Evolutionary conservation across 1,140 invertebrate genomes (phyloP).

Genomic region (Meloidogyne floridensis): DNA sequence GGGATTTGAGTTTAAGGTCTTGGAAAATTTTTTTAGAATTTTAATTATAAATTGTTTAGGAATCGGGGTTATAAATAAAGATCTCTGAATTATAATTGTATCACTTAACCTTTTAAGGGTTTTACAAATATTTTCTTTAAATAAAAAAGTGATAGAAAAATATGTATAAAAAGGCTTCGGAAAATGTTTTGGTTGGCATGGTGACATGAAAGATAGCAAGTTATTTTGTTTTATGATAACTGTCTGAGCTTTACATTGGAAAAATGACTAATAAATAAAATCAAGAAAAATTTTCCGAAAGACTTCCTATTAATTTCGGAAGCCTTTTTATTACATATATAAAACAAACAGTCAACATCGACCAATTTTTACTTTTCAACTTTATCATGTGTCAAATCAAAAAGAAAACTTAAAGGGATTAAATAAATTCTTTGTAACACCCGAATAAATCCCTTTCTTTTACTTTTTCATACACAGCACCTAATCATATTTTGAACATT

Average conservation of each 20-base stretch:
- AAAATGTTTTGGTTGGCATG: background rate
- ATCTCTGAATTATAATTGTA: no score
- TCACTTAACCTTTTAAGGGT: no score
- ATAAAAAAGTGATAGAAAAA: background rate
- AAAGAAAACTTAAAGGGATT: background rate
- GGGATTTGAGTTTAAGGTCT: constrained; percentile 16
- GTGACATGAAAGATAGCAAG: background rate
- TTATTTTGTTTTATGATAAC: background rate
- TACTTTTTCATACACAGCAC: background rate
- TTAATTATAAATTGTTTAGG: background rate
- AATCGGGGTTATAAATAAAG: no score
- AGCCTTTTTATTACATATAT: background rate
- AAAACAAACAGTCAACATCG: background rate
- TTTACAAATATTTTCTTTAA: no score
- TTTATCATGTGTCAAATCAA: background rate
- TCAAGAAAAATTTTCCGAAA: no score
- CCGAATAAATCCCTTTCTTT: background rate
- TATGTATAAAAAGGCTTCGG: background rate
- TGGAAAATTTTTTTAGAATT: background rate
- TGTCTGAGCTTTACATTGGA: background rate
- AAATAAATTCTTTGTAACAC: no score
- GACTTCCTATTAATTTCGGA: background rate
- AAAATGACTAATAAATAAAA: background rate
- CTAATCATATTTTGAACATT: background rate
- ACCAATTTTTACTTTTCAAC: background rate